Evolutionary conservation across 1,140 invertebrate genomes (phyloP).

Genomic region (Littorina saxatilis): DNA sequence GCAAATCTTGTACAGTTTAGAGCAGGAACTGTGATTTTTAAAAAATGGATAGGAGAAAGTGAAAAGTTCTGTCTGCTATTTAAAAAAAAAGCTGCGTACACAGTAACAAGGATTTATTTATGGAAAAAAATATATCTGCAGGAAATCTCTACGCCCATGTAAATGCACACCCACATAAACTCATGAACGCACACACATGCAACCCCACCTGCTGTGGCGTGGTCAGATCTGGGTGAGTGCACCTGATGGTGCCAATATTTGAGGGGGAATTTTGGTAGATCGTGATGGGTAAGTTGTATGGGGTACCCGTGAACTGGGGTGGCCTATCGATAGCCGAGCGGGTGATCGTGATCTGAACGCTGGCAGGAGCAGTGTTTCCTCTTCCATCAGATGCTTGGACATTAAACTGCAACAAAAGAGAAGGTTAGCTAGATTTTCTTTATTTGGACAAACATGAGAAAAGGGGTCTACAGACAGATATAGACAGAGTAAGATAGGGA

Average conservation of each 20-base stretch:
- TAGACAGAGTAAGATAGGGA: too few species aligned
- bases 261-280: constrained; percentile 20
- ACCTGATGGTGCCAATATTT: background rate
- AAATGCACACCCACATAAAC: too few species aligned
- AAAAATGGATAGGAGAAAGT: background rate
- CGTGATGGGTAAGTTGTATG: constrained; percentile 12
- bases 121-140: too few species aligned
- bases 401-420: constrained; percentile 28
- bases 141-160: too few species aligned
- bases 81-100: too few species aligned
- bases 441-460: background rate
- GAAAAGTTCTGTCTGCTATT: background rate
- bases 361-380: constrained; percentile 9
- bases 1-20: too few species aligned
- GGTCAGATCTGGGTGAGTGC: constrained; percentile 32
- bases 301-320: constrained; percentile 9
- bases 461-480: background rate
- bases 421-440: constrained; percentile 18
- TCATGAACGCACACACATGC: too few species aligned
- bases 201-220: background rate
- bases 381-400: constrained; percentile 28
- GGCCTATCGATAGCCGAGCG: background rate
- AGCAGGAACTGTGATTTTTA: too few species aligned
- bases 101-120: too few species aligned
- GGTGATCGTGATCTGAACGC: background rate